Evolutionary conservation across 2,113 vertebrate species (phyloP), one percentile per base, ranked within the genome.

Genomic region (Gallinago media): DNA sequence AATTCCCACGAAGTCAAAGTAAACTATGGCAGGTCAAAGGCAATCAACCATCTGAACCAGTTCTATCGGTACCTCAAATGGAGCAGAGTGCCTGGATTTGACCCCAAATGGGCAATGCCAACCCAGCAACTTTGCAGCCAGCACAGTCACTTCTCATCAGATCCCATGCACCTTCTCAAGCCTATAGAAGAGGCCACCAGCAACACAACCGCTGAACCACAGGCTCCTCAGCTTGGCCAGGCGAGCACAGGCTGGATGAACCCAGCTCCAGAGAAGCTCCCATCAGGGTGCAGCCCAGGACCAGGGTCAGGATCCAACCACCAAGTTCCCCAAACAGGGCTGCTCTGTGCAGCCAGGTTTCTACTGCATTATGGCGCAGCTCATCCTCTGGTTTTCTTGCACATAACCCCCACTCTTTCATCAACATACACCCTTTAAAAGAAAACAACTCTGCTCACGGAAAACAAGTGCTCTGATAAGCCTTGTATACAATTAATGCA

Each of bases 131-230:
- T n/a, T 18, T 15, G 47, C 68, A 70, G 84, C 55, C 68, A 81
- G 25, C 44, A 10, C 0, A 2, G n/a, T 9, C 44, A 5, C 58
- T 55, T 23, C 26, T 56, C n/a, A 11, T 34, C 90, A n/a, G 2
- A 0, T 13, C 56, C 14, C 65, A 9, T 0, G 1, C 46, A 21
- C 31, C 21, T 34, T 23, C 82, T 50, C 32, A 12, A 7, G 6
- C 0, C 0, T 1, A 15, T 0, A 1, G 32, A 26, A 5, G 14
- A 12, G 32, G 19, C 11, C 6, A 0, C 20, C 17, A 61, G 31
- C 59, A 42, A 50, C 12, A 36, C 36, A 54, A 13, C 59, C 61
- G 8, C 42, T 0, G 10, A 88, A 54, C 27, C 40, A 18, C 5
- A 1, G 15, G 40, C 42, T 27, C 27, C 55, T 12, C 26, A 15